Evolutionary conservation across 1,140 invertebrate species (phyloP).

Genomic region (Diorhabda sublineata): DNA sequence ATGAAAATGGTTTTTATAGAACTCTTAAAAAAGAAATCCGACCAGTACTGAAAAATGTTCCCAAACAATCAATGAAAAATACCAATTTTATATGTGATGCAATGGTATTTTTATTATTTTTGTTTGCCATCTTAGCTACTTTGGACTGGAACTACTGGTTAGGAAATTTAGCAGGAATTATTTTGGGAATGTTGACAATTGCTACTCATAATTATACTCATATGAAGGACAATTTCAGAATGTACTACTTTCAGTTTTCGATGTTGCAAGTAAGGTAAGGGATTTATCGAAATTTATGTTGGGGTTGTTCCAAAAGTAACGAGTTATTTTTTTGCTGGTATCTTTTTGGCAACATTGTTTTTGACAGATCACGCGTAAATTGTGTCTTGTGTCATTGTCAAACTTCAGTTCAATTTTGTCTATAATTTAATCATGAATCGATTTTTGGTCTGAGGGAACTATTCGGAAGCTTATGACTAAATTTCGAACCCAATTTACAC

Average conservation of each 20-base stretch:
- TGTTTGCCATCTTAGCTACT: constrained; percentile 52
- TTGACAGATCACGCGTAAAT: no score
- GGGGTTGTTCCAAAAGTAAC: no score
- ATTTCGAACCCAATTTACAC: no score
- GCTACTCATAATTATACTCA: constrained; percentile 79
- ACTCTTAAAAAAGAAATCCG: constrained; percentile 57
- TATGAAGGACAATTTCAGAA: constrained; percentile 71
- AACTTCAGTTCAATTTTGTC: no score
- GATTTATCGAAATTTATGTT: not conserved
- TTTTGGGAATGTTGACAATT: constrained; percentile 55
- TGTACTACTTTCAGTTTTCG: constrained; percentile 72
- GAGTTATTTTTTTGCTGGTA: no score
- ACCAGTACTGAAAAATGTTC: constrained; percentile 39
- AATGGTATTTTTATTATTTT: constrained; percentile 50
- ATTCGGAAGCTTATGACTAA: no score
- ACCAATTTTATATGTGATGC: constrained; percentile 54
- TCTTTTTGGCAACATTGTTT: no score
- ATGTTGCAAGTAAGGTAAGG: constrained; percentile 59
- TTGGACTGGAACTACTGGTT: constrained; percentile 46
- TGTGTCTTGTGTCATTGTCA: no score
- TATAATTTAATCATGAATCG: no score
- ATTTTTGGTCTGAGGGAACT: no score
- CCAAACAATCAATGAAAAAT: constrained; percentile 41
- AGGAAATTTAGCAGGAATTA: constrained; percentile 50
- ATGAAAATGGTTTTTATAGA: constrained; percentile 62